A percentile compares a stretch with the other conserved stretches of the same genome.
phyloP scores from a whole-genome alignment of 2,888 invertebrate species.

The Drosophila multiciliata region DNA sequence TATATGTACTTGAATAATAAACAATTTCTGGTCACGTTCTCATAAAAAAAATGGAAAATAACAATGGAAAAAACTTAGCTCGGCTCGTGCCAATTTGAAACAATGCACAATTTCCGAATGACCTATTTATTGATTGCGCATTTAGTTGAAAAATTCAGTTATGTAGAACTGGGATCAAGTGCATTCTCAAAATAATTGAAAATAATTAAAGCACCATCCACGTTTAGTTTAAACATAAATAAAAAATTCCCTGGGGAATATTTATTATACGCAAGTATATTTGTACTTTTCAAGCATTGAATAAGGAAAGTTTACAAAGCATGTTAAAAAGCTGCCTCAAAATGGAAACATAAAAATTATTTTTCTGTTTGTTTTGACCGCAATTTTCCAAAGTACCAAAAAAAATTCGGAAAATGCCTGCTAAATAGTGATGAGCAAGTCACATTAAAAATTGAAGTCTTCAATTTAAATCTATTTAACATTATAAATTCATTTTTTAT shows the following conservation, averaged over 20 bases:
- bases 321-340: conserved; percentile 18
- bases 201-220: conserved; percentile 26
- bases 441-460: background rate
- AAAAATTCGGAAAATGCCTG: conserved; percentile 9
- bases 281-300: conserved; percentile 30
- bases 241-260: conserved; percentile 24
- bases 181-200: conserved; percentile 36
- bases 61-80: conserved; percentile 22
- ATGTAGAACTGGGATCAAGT: conserved; percentile 18
- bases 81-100: conserved; percentile 38
- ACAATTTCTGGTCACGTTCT: conserved; percentile 50
- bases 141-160: conserved; percentile 27
- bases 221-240: conserved; percentile 4
- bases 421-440: conserved; percentile 35
- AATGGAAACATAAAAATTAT: conserved; percentile 17
- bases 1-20: conserved; percentile 40
- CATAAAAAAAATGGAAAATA: conserved; percentile 14
- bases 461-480: background rate
- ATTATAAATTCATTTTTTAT: no score
- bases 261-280: conserved; percentile 24
- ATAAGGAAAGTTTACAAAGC: conserved; percentile 40
- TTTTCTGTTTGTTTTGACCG: conserved; percentile 41
- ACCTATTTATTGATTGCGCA: conserved; percentile 34
- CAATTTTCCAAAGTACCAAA: conserved; percentile 42
- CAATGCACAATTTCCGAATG: conserved; percentile 25